These are phyloP conservation scores for Macropus fuliginosus DNA, from an alignment of 2,797 vertebrate genomes.

Conservation along the genomic window DNA sequence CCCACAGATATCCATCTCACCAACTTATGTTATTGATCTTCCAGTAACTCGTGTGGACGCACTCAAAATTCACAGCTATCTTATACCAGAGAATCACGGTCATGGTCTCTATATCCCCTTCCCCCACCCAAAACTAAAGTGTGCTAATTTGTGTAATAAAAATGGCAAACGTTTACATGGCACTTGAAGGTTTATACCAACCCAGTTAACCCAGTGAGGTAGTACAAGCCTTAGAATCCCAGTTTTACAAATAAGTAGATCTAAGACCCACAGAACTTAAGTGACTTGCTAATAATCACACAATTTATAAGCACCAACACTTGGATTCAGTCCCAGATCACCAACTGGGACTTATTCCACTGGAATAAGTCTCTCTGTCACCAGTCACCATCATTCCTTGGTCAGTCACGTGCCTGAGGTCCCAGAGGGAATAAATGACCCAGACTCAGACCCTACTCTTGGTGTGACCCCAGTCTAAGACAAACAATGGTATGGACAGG, in stretches of 20 bases:
- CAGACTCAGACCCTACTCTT: neutral
- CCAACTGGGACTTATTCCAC: neutral
- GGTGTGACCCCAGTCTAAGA: neutral
- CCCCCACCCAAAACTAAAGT: neutral
- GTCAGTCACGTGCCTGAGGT: neutral
- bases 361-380: neutral
- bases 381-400: neutral
- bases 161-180: neutral
- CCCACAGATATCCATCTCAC: neutral
- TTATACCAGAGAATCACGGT: neutral
- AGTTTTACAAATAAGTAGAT: neutral
- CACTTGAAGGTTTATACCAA: neutral
- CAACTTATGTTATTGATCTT: neutral
- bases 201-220: neutral
- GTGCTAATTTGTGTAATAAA: neutral
- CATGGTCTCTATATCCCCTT: neutral
- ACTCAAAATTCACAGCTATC: neutral
- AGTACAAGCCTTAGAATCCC: neutral
- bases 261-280: neutral
- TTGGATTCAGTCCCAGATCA: neutral
- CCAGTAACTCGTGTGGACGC: neutral
- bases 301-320: neutral
- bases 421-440: neutral
- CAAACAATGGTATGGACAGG: neutral
- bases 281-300: neutral